Evolutionary conservation across 2,888 invertebrate species (phyloP).

Genomic region (Amblyjoppa fuscipennis): DNA sequence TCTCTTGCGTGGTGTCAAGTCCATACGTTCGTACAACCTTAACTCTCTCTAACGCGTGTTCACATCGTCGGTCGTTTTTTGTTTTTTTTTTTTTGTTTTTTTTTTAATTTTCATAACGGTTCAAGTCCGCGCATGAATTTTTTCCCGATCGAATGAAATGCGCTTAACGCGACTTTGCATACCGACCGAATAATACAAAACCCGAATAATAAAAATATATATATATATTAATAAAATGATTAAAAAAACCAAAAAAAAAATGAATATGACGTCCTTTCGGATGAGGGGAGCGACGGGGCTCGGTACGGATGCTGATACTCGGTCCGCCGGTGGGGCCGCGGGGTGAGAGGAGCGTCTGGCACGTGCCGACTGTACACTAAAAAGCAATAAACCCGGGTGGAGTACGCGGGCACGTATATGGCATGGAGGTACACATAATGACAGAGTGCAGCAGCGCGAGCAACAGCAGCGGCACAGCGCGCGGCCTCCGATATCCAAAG

Average conservation of each 20-base stretch:
- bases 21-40: background rate
- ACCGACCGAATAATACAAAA: background rate
- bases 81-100: conserved; percentile 8
- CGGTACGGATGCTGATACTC: conserved; percentile 29
- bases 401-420: conserved; percentile 70
- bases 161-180: background rate
- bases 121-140: conserved; percentile 21
- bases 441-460: conserved; percentile 69
- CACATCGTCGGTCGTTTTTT: conserved; percentile 2
- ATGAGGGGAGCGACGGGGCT: background rate
- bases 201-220: too few species aligned
- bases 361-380: conserved; percentile 80
- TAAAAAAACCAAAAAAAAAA: background rate
- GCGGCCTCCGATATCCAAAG: conserved; percentile 76
- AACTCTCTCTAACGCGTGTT: conserved; percentile 30
- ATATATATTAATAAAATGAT: too few species aligned
- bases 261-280: background rate
- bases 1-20: too few species aligned
- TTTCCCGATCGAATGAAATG: background rate
- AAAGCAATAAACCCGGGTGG: conserved; percentile 81
- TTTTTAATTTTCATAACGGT: background rate
- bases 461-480: conserved; percentile 25
- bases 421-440: conserved; percentile 72
- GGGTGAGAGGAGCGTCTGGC: conserved; percentile 70
- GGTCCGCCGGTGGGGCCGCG: conserved; percentile 17